phyloP scores from a whole-genome alignment of 2,888 invertebrate genomes.

The Portevinia maculata region DNA sequence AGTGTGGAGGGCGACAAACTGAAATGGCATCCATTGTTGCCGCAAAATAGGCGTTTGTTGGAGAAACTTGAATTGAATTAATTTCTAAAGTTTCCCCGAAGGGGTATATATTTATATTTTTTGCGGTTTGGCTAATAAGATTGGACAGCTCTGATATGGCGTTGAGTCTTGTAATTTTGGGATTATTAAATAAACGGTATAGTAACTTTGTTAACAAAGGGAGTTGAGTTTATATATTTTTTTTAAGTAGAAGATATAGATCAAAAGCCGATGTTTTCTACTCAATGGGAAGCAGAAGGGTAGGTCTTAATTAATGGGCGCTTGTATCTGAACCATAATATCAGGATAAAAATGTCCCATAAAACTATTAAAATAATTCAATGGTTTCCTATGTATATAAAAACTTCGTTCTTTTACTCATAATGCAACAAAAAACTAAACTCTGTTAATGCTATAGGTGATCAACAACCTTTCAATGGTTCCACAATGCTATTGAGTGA shows the following conservation, averaged over 20 bases:
- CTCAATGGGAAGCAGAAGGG: not conserved
- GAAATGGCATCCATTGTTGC: conserved; percentile 47
- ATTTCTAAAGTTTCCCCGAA: conserved; percentile 78
- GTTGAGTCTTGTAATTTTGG: conserved; percentile 28
- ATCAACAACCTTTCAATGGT: too few species aligned
- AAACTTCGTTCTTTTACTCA: too few species aligned
- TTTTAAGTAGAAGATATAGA: not conserved
- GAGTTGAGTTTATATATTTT: not conserved
- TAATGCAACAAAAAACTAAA: too few species aligned
- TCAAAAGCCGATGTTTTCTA: too few species aligned
- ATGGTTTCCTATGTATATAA: too few species aligned
- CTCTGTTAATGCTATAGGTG: too few species aligned
- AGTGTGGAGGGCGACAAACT: not conserved
- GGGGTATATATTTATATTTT: conserved; percentile 34
- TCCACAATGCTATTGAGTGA: too few species aligned
- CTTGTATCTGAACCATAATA: too few species aligned
- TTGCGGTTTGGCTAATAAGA: conserved; percentile 19
- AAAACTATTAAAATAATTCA: too few species aligned
- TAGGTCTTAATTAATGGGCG: not conserved
- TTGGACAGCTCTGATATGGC: conserved; percentile 34
- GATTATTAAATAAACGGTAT: conserved; percentile 58
- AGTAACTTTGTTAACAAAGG: conserved; percentile 18
- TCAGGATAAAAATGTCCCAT: too few species aligned
- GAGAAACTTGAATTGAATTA: conserved; percentile 83
- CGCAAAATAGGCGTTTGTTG: conserved; percentile 78